Evolutionary conservation across 2,113 vertebrate genomes (phyloP).

Genomic region (Phycodurus eques): DNA sequence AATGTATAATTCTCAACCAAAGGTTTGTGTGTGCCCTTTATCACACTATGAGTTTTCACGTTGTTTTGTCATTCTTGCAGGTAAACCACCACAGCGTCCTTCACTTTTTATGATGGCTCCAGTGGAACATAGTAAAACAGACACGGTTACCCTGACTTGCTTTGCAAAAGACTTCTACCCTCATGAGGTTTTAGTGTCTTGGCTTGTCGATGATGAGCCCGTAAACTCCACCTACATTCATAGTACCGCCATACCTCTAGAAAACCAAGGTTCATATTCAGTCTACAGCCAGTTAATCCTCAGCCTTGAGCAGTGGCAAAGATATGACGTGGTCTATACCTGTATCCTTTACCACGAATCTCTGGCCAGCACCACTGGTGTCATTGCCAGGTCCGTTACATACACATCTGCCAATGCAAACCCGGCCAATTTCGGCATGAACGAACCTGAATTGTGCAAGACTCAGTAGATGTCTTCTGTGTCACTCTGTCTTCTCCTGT

Average conservation of each 20-base stretch:
- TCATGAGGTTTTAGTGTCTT: slow-evolving; percentile 62
- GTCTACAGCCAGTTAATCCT: slow-evolving; percentile 65
- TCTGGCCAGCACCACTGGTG: slow-evolving; percentile 17
- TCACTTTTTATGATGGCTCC: slow-evolving; percentile 68
- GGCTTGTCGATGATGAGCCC: slow-evolving; percentile 64
- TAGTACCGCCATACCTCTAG: slow-evolving; percentile 50
- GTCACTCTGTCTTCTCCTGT: slow-evolving; percentile 48
- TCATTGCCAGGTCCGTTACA: slow-evolving; percentile 61
- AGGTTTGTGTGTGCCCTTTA: neutral
- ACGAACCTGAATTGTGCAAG: slow-evolving; percentile 51
- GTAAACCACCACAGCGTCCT: neutral
- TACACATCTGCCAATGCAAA: slow-evolving; percentile 29
- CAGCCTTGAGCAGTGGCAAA: slow-evolving; percentile 27
- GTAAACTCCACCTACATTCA: neutral
- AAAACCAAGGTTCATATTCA: slow-evolving; percentile 36
- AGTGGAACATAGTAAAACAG: slow-evolving; percentile 43
- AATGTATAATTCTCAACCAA: neutral
- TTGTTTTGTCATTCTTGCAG: slow-evolving; percentile 60
- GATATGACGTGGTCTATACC: slow-evolving; percentile 35
- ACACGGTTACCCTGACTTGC: slow-evolving; percentile 69
- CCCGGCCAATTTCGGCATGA: slow-evolving; percentile 64
- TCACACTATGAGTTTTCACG: neutral
- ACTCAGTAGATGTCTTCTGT: slow-evolving; percentile 48
- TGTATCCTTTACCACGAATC: slow-evolving; percentile 71
- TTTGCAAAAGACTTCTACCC: slow-evolving; percentile 75